These are phyloP conservation scores for Cetoscarus ocellatus DNA, from an alignment of 2,797 vertebrate species.

Conservation along the genomic window DNA sequence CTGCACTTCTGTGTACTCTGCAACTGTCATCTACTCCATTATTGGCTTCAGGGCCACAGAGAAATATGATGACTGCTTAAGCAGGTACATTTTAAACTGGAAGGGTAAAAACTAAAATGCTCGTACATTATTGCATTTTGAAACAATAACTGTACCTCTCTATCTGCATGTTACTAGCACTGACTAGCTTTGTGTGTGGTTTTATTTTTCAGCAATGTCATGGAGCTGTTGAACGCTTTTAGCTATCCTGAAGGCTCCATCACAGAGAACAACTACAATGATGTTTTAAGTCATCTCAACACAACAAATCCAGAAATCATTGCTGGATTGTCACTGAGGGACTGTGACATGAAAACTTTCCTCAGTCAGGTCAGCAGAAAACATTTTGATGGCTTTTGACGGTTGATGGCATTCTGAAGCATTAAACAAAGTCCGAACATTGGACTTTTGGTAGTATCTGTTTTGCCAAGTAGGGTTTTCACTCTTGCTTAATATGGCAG, in stretches of 20 bases:
- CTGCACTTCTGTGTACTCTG: slow-evolving; percentile 91
- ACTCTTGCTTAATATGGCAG: too few species aligned
- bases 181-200: background rate
- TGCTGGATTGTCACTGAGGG: slow-evolving; percentile 78
- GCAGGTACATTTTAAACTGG: slow-evolving; percentile 75
- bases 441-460: too few species aligned
- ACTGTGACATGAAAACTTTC: slow-evolving; percentile 85
- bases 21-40: slow-evolving; percentile 94
- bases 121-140: too few species aligned
- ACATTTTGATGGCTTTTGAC: background rate
- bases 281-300: slow-evolving; percentile 76
- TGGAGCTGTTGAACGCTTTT: slow-evolving; percentile 90
- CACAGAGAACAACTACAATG: slow-evolving; percentile 87
- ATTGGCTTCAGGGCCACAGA: slow-evolving; percentile 95
- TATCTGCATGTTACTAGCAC: background rate
- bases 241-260: slow-evolving; percentile 87
- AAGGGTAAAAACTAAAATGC: too few species aligned
- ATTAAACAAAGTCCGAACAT: too few species aligned
- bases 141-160: too few species aligned
- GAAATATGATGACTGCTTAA: slow-evolving; percentile 88
- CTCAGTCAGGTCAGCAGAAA: slow-evolving; percentile 87
- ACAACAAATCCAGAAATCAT: slow-evolving; percentile 69
- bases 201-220: slow-evolving; percentile 87
- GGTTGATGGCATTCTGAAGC: too few species aligned
- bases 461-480: too few species aligned